Base-by-base conservation (phyloP, 2,113 vertebrate genomes). In the Triplophysa rosa region DNA sequence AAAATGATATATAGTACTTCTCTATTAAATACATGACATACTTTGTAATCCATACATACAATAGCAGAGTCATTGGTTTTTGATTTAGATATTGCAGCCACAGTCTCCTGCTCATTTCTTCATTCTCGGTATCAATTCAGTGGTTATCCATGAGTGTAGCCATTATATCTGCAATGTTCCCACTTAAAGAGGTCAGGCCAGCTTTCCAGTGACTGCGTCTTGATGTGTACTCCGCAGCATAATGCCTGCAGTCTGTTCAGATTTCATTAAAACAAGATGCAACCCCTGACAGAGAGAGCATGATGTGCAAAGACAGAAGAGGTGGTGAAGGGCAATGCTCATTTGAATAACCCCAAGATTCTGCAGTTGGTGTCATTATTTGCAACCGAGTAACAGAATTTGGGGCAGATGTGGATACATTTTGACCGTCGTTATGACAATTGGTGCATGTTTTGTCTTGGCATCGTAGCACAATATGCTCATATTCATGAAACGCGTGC, bases 281-380 rank as follows among this genome's bases (percentile, higher is more conserved):
- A 69, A 45, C 21, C 40, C 69, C 71, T 62, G 71, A 62, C 23
- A 29, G 23, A 58, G 78, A 56, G 79, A 80, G 68, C 81, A 82
- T 67, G 82, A 14, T 69, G 81, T 69, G 65, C 82, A 76, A 52
- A 78, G 54, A 74, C n/a, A 67, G 78, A 70, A 70, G 11, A 33
- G 40, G 63, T 77, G 83, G 88, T 84, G 78, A 78, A 83, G 85
- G 61, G 37, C 58, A 47, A 12, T 26, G 12, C 37, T 74, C 21
- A 26, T 63, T 45, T 47, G 23, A 59, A 42, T 59, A 14, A 52
- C 49, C 49, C 14, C 77, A 82, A 78, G 2, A 9, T 5, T 54
- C 9, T 23, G 7, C 33, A 37, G 33, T 37, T 8, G 33, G 5
- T 7, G 33, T 37, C 33, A 37, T 37, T 37, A 45, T 45, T 45